These are phyloP conservation scores for Pygocentrus nattereri DNA, from an alignment of 2,797 vertebrate genomes.

Conservation along the genomic window DNA sequence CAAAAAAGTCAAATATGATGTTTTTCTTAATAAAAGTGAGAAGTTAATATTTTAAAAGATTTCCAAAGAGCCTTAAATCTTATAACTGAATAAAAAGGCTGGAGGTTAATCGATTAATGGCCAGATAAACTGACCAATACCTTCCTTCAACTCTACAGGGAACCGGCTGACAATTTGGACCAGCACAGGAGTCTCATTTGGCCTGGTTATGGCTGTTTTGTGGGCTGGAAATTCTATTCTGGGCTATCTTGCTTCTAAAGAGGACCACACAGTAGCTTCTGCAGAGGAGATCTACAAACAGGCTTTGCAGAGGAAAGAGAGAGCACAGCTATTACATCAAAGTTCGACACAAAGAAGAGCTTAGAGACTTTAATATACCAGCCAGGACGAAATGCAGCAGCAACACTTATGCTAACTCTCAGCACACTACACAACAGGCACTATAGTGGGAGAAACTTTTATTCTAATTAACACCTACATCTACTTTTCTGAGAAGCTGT, in stretches of 20 bases:
- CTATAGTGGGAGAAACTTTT: not conserved
- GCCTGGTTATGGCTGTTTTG: slow-evolving; percentile 35
- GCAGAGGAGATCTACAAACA: slow-evolving; percentile 28
- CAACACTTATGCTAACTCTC: not conserved
- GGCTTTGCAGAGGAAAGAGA: slow-evolving; percentile 10
- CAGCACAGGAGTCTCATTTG: slow-evolving; percentile 21
- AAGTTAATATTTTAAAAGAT: too few relatives aligned
- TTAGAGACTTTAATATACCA: not conserved
- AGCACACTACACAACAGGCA: not conserved
- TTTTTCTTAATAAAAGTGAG: too few relatives aligned
- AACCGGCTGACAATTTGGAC: slow-evolving; percentile 34
- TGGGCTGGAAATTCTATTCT: slow-evolving; percentile 49
- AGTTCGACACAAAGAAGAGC: not conserved
- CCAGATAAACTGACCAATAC: not conserved
- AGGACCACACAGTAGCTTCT: not conserved
- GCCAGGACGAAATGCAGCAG: not conserved
- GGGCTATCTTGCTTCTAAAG: slow-evolving; percentile 42
- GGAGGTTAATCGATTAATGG: too few relatives aligned
- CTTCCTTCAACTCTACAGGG: slow-evolving; percentile 30
- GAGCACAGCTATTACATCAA: not conserved
- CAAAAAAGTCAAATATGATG: too few relatives aligned
- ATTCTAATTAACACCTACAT: not conserved
- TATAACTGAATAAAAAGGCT: too few relatives aligned
- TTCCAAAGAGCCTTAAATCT: too few relatives aligned
- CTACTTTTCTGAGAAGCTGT: not conserved